Percentiles rank a stretch among this genome's conserved stretches.
These are phyloP conservation scores for Mormyrops boulengeri DNA, from an alignment of 2,797 vertebrate genomes.

Conservation along the genomic window DNA sequence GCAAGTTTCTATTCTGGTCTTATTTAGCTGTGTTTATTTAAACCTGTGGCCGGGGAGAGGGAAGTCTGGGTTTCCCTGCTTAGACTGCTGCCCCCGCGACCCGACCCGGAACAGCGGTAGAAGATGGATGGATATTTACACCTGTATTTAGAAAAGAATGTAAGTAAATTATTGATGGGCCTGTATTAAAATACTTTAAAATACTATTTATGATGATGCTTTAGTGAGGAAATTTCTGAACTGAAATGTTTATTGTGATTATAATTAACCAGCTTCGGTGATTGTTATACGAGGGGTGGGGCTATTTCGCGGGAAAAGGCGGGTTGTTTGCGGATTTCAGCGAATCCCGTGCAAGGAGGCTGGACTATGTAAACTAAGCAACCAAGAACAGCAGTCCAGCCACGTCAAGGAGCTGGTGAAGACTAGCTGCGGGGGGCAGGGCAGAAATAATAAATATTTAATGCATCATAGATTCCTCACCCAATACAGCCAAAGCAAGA, in stretches of 20 bases:
- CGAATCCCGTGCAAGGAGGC: conserved; percentile 33
- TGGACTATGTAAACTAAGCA: conserved; percentile 35
- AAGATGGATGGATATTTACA: neutral
- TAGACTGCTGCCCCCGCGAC: too few species aligned
- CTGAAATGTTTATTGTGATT: neutral
- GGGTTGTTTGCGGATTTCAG: neutral
- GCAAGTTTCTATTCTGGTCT: neutral
- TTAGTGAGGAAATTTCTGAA: neutral
- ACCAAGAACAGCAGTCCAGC: conserved; percentile 40
- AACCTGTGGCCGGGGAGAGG: neutral
- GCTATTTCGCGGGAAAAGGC: neutral
- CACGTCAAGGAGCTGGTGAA: conserved; percentile 22
- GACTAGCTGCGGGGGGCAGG: conserved; percentile 31
- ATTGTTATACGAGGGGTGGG: neutral
- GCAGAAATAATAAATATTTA: conserved; percentile 29
- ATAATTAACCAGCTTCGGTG: neutral
- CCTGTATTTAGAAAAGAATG: neutral
- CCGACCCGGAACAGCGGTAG: too few species aligned
- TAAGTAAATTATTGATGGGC: neutral
- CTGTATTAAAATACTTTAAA: neutral
- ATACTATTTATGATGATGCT: neutral
- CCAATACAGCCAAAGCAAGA: conserved; percentile 40
- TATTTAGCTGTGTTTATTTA: neutral
- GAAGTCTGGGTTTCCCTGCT: too few species aligned
- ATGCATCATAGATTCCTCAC: conserved; percentile 14